Base-by-base conservation (phyloP, 2,797 vertebrate species). In the Carcharodon carcharias region DNA sequence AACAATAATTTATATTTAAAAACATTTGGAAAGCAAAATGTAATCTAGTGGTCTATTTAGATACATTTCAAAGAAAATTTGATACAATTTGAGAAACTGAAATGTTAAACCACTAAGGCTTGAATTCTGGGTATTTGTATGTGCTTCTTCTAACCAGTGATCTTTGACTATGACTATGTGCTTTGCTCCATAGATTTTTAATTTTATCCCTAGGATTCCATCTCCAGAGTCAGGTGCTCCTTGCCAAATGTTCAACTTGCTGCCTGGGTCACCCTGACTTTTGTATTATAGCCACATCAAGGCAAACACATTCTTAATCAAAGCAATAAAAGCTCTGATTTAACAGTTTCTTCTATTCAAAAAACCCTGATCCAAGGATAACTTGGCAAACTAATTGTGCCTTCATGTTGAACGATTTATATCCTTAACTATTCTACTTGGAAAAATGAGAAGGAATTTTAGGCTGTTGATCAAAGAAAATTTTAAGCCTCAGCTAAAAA, bases 381-480 rank as follows among this genome's bases (percentile, higher is more conserved):
- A 40, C 23, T 93, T 93, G 63, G 61, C 35, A 93, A 93, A 26
- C 7, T 65, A 65, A n/a, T 50, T 40, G 61, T 45, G n/a, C 18
- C 61, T 93, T 65, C 67, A 40, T 4, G 8, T 93, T 65, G 35
- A 67, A 54, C n/a, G 45, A 45, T 77, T n/a, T 77, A n/a, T 77
- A 85, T 85, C 80, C 80, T 85, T 45, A 85, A 93, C 91, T 65
- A 65, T 93, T 92, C 93, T 63, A 63, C 58, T 92, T 63, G 31
- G 31, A 92, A 8, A 63, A 93, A 93, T 35, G 11, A n/a, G 58
- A 61, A 5, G 14, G 31, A 91, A 35, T 35, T 91, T 92, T 92
- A 92, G 58, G 50, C 23, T 88, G 50, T 88, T 91, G 91, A 93
- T 93, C n/a, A 65, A 93, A 67, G 35, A n/a, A 93, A 91, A 31